A percentile compares a stretch with the other conserved stretches of the same genome.
These are phyloP conservation scores for Apeira syringaria DNA, from an alignment of 2,888 invertebrate species.

Conservation along the genomic window DNA sequence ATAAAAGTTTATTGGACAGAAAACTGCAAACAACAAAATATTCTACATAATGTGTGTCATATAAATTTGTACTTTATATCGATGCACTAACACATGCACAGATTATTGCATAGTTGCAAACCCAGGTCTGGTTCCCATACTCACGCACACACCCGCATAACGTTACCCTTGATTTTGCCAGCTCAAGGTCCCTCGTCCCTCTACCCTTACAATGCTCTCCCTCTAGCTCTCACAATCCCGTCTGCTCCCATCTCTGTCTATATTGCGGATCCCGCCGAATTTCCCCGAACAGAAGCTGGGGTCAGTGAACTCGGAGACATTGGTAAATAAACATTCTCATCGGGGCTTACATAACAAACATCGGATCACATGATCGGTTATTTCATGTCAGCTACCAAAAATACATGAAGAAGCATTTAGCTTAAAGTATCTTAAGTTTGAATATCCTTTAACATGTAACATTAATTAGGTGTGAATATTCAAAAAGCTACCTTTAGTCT, in stretches of 20 bases:
- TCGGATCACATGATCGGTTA: constrained; percentile 14
- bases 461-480: too few species aligned
- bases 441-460: too few species aligned
- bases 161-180: constrained; percentile 83
- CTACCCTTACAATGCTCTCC: constrained; percentile 67
- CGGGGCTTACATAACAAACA: constrained; percentile 32
- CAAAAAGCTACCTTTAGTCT: too few species aligned
- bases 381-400: constrained; percentile 22
- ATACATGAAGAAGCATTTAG: constrained; percentile 1
- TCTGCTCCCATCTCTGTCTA: constrained; percentile 64
- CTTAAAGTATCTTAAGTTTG: neutral
- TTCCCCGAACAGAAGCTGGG: constrained; percentile 67
- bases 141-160: constrained; percentile 61
- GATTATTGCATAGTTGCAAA: constrained; percentile 13
- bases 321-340: constrained; percentile 75
- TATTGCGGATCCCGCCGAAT: constrained; percentile 73
- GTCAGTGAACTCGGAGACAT: constrained; percentile 75
- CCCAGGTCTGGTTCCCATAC: constrained; percentile 49
- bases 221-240: constrained; percentile 53
- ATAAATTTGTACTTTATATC: constrained; percentile 18
- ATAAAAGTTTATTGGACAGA: constrained; percentile 43
- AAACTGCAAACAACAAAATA: constrained; percentile 27
- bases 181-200: constrained; percentile 72
- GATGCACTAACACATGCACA: constrained; percentile 39
- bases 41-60: constrained; percentile 11